Conservation (phyloP, 1,140 invertebrate genomes). For the Drosophila chauvacae region DNA sequence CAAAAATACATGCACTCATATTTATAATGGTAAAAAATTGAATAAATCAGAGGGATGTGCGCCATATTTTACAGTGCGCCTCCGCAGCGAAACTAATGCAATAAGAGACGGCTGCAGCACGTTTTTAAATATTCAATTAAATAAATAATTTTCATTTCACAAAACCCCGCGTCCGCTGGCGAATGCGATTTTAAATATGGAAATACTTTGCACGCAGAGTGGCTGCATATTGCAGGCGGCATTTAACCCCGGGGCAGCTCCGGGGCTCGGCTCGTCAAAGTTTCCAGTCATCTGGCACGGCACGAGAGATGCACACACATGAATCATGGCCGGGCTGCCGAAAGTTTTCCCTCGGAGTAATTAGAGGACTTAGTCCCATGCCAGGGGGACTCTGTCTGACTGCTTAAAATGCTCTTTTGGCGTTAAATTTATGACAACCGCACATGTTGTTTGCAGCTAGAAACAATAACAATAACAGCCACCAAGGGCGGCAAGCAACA, state of each 20-base stretch:
- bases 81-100: constrained; percentile 43
- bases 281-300: constrained; percentile 25
- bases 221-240: constrained; percentile 33
- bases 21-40: constrained; percentile 27
- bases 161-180: constrained; percentile 16
- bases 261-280: constrained; percentile 29
- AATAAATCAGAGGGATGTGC: constrained; percentile 43
- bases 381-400: constrained; percentile 39
- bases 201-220: constrained; percentile 49
- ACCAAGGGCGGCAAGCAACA: constrained; percentile 33
- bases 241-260: constrained; percentile 25
- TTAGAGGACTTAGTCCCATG: constrained; percentile 69
- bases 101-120: constrained; percentile 43
- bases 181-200: constrained; percentile 48
- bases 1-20: background rate
- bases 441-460: constrained; percentile 69
- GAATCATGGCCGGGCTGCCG: constrained; percentile 21
- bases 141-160: constrained; percentile 67
- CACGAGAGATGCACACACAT: constrained; percentile 4
- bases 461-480: constrained; percentile 52
- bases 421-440: constrained; percentile 80
- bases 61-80: constrained; percentile 25
- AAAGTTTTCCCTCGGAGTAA: constrained; percentile 68
- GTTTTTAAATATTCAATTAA: constrained; percentile 77
- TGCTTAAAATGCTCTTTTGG: constrained; percentile 76